Conservation (phyloP, 2,888 invertebrate species). For the Cylindroiulus punctatus region DNA sequence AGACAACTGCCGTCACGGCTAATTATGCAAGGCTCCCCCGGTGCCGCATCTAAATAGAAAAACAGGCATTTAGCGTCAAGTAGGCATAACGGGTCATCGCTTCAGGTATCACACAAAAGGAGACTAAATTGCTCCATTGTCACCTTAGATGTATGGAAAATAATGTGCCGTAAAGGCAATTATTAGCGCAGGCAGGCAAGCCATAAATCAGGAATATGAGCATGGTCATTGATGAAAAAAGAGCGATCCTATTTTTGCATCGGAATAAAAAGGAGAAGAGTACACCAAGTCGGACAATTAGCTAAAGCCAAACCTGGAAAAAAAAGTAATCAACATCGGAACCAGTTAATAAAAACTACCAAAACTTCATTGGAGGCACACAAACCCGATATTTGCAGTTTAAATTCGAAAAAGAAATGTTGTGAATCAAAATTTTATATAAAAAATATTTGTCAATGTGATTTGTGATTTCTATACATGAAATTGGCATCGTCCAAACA, state of each 20-base stretch:
- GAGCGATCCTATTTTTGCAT: too few species aligned
- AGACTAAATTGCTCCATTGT: conserved; percentile 7
- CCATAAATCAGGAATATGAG: conserved; percentile 25
- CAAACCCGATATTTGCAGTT: too few species aligned
- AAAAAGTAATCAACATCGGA: neutral
- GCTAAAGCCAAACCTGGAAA: neutral
- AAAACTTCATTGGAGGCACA: too few species aligned
- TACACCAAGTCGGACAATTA: neutral
- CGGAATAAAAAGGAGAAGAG: too few species aligned
- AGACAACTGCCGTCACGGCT: neutral
- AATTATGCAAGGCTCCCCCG: neutral
- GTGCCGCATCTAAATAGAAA: conserved; percentile 24
- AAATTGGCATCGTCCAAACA: too few species aligned
- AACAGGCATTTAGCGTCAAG: neutral
- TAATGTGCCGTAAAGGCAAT: neutral
- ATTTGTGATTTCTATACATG: too few species aligned
- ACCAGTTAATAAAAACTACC: neutral
- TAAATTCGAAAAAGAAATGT: too few species aligned
- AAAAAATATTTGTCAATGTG: too few species aligned
- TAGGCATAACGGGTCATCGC: neutral
- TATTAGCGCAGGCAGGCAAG: neutral
- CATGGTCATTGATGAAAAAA: neutral
- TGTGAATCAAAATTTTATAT: too few species aligned
- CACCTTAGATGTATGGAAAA: neutral
- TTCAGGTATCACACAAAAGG: neutral